These are phyloP conservation scores for Micromys minutus DNA, from an alignment of 2,113 vertebrate species.

Conservation along the genomic window DNA sequence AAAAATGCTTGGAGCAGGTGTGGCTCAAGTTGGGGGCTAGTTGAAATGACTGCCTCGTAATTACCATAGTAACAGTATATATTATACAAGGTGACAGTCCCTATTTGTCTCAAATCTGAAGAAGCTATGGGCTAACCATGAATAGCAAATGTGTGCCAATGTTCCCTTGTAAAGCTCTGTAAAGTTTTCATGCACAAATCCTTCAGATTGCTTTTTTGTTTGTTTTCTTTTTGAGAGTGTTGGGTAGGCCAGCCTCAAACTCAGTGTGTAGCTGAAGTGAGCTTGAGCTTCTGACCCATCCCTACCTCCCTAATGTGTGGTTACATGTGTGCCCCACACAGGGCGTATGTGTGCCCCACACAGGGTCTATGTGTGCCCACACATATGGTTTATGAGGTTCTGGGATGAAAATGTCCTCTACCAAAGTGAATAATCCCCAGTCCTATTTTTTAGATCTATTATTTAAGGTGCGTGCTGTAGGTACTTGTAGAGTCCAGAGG, in stretches of 20 bases:
- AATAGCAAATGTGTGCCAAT: rapidly evolving
- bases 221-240: neutral
- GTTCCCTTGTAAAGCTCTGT: neutral
- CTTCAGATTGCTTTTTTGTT: neutral
- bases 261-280: neutral
- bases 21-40: neutral
- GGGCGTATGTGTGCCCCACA: too few relatives aligned
- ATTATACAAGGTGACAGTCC: neutral
- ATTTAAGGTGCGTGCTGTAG: neutral
- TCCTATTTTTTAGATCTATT: neutral
- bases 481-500: neutral
- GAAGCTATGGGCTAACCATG: neutral
- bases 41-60: neutral
- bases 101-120: neutral
- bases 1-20: neutral
- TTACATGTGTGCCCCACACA: too few relatives aligned
- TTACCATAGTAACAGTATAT: neutral
- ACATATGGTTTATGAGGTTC: neutral
- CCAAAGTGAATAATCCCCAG: neutral
- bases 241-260: too few relatives aligned
- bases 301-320: neutral
- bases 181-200: neutral
- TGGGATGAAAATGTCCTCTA: neutral
- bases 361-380: rapidly evolving
- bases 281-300: neutral